Percentiles rank a stretch among this genome's conserved stretches.
These are phyloP conservation scores for Volucella inanis DNA, from an alignment of 2,888 invertebrate genomes.

Conservation along the genomic window DNA sequence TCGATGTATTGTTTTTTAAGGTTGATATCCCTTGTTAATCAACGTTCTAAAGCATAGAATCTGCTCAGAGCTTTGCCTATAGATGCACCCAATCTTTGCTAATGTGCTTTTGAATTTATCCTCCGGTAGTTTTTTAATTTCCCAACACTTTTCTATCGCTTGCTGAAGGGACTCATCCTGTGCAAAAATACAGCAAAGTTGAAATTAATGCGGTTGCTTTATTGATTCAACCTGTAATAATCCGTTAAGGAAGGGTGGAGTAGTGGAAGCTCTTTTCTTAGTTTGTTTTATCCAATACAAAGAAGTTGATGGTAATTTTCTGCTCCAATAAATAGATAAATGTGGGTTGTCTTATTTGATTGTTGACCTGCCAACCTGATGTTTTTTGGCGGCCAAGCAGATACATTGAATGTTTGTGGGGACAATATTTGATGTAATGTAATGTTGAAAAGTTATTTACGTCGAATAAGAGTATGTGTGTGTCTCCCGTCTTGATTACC, in stretches of 20 bases:
- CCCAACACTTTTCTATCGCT: too few species aligned
- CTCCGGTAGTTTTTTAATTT: too few species aligned
- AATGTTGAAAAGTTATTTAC: conserved; percentile 1
- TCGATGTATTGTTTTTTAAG: too few species aligned
- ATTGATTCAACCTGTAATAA: neutral
- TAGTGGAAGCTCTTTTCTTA: neutral
- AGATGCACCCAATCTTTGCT: too few species aligned
- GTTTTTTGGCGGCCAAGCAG: conserved; percentile 1
- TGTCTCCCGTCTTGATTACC: too few species aligned
- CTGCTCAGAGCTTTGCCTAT: too few species aligned
- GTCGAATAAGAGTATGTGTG: neutral
- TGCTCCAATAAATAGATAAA: neutral
- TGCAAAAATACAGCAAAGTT: too few species aligned
- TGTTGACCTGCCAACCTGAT: neutral
- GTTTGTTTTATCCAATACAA: neutral
- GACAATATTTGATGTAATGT: neutral
- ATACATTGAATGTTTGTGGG: neutral
- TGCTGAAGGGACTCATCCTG: neutral
- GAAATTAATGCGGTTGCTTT: too few species aligned
- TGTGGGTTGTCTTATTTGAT: neutral
- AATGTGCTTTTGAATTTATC: too few species aligned
- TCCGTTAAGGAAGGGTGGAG: neutral
- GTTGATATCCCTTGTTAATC: too few species aligned
- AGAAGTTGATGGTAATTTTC: neutral
- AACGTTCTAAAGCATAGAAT: too few species aligned